Percentiles rank a stretch among this genome's conserved stretches.
phyloP scores from a whole-genome alignment of 2,113 vertebrate species.

The Colistium nudipinnis region DNA sequence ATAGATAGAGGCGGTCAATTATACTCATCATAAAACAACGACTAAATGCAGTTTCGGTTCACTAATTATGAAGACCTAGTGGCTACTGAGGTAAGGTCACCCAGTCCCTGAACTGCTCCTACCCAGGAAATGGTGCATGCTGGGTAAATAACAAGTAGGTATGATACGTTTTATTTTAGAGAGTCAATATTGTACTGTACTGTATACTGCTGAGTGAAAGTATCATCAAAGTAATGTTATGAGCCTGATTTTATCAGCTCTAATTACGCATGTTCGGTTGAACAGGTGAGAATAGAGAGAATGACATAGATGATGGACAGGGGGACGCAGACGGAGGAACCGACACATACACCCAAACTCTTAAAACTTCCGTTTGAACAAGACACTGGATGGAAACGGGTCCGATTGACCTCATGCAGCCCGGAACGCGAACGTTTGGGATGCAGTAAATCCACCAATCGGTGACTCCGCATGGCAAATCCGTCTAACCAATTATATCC shows the following conservation, averaged over 20 bases:
- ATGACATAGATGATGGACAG: neutral
- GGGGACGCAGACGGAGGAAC: too few species aligned
- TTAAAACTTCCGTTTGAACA: too few species aligned
- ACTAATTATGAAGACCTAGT: too few species aligned
- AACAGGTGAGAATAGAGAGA: conserved; percentile 7
- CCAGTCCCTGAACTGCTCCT: conserved; percentile 33
- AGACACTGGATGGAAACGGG: too few species aligned
- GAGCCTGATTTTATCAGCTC: conserved; percentile 22
- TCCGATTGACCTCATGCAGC: neutral
- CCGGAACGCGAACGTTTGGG: neutral
- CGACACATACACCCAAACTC: too few species aligned
- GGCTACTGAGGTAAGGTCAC: conserved; percentile 48
- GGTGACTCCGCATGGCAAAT: neutral
- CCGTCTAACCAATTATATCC: conserved; percentile 7
- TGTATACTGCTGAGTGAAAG: conserved; percentile 11
- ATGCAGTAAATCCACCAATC: neutral
- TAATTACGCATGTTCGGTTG: neutral
- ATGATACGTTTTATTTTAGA: conserved; percentile 50
- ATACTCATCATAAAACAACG: too few species aligned
- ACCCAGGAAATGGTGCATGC: conserved; percentile 34
- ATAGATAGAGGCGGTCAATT: too few species aligned
- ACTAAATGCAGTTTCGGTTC: too few species aligned
- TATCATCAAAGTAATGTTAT: conserved; percentile 34
- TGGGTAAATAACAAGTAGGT: conserved; percentile 44
- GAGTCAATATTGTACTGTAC: conserved; percentile 35